phyloP scores from a whole-genome alignment of 37 sponge, comb jelly and placozoan genomes.

The Beroe ovata region DNA sequence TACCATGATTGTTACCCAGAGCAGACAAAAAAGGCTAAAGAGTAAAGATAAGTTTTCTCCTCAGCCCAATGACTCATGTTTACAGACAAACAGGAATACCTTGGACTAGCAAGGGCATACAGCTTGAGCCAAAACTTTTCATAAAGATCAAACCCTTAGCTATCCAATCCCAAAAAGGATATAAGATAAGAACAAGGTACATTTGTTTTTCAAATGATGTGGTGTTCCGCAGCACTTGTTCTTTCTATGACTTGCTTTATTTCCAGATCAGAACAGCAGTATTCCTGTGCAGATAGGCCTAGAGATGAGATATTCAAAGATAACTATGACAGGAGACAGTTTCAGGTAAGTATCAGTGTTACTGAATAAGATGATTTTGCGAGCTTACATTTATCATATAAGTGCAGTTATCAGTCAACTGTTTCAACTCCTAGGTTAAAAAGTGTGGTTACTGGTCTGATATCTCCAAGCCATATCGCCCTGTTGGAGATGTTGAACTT shows the following conservation, averaged over 20 bases:
- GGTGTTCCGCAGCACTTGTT: no score
- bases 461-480: conserved; percentile 35
- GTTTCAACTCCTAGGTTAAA: no score
- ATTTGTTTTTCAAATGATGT: not conserved
- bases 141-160: conserved; percentile 60
- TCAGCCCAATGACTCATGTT: conserved; percentile 29
- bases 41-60: no score
- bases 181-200: conserved; percentile 56
- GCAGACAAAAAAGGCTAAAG: no score
- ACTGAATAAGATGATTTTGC: no score
- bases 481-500: conserved; percentile 56
- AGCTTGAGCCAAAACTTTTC: conserved; percentile 50
- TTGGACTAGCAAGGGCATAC: conserved; percentile 56
- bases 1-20: no score
- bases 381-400: no score
- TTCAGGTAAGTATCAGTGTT: conserved; percentile 54
- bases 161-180: conserved; percentile 60
- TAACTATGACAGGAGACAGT: conserved; percentile 60
- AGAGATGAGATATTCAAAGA: conserved; percentile 59
- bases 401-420: not conserved
- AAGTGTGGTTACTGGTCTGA: conserved; percentile 67
- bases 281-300: conserved; percentile 56
- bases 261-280: conserved; percentile 41
- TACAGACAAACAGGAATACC: conserved; percentile 20
- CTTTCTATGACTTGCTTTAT: no score